A percentile compares a stretch with the other conserved stretches of the same genome.
Conservation (phyloP, 1,140 invertebrate species). For the Platyura marginata region DNA sequence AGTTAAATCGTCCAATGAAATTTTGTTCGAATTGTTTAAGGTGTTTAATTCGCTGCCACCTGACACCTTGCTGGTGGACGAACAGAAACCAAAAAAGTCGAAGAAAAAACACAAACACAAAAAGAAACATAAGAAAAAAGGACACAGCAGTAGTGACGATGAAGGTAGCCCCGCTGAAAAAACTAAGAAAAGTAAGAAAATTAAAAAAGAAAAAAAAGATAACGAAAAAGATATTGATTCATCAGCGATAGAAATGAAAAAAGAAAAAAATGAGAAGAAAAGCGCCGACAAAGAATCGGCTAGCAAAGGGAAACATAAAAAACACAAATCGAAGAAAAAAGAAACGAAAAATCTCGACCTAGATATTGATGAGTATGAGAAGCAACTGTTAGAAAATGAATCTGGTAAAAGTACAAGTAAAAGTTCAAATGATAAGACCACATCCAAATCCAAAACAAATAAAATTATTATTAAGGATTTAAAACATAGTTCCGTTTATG, state of each 20-base stretch:
- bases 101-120: slow-evolving; percentile 31
- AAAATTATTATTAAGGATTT: slow-evolving; percentile 42
- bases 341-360: not conserved
- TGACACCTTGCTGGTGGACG: slow-evolving; percentile 20
- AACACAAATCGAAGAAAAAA: slow-evolving; percentile 9
- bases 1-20: slow-evolving; percentile 53
- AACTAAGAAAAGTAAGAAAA: slow-evolving; percentile 19
- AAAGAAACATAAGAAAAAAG: slow-evolving; percentile 34
- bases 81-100: slow-evolving; percentile 17
- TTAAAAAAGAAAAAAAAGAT: slow-evolving; percentile 7
- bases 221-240: slow-evolving; percentile 12
- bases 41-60: slow-evolving; percentile 41
- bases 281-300: slow-evolving; percentile 8
- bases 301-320: slow-evolving; percentile 10
- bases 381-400: slow-evolving; percentile 7
- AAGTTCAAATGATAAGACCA: slow-evolving; percentile 5
- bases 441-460: slow-evolving; percentile 10
- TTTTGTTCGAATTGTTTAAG: slow-evolving; percentile 56
- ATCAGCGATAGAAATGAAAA: slow-evolving; percentile 23
- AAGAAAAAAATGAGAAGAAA: slow-evolving; percentile 10
- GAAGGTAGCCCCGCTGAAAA: slow-evolving; percentile 24
- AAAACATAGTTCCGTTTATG: slow-evolving; percentile 43
- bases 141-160: slow-evolving; percentile 29
- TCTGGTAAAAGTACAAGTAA: slow-evolving; percentile 7
- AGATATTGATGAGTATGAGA: not conserved